A percentile compares a stretch with the other conserved stretches of the same genome.
phyloP scores from a whole-genome alignment of 2,888 invertebrate genomes.

The Apoderus coryli region DNA sequence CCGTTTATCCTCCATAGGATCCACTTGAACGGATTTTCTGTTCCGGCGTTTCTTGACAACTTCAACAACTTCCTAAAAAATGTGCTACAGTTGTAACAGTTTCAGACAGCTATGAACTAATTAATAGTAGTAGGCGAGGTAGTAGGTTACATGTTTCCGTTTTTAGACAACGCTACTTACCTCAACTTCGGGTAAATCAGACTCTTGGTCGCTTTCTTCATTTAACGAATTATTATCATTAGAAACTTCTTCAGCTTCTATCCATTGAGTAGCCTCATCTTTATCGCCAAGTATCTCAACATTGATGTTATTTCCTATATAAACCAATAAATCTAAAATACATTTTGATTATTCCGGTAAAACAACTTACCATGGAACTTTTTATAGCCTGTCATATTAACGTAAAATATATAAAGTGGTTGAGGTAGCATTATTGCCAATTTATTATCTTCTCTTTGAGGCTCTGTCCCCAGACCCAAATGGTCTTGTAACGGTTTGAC shows the following conservation, averaged over 20 bases:
- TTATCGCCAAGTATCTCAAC: slow-evolving; percentile 49
- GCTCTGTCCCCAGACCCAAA: slow-evolving; percentile 65
- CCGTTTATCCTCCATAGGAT: slow-evolving; percentile 53
- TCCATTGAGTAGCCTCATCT: slow-evolving; percentile 48
- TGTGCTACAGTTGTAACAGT: too few species aligned
- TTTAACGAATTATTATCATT: slow-evolving; percentile 39
- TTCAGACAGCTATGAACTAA: too few species aligned
- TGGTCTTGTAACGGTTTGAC: slow-evolving; percentile 85
- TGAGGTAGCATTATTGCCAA: slow-evolving; percentile 62
- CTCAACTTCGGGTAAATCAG: slow-evolving; percentile 25
- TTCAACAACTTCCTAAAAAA: slow-evolving; percentile 24
- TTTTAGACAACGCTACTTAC: too few species aligned
- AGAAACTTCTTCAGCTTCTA: slow-evolving; percentile 36
- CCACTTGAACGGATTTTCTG: slow-evolving; percentile 41
- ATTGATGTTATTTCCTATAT: slow-evolving; percentile 31
- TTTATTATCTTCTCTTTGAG: slow-evolving; percentile 61
- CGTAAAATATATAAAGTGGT: slow-evolving; percentile 74
- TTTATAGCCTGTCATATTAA: slow-evolving; percentile 68
- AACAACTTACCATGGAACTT: slow-evolving; percentile 56
- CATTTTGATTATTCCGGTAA: slow-evolving; percentile 4
- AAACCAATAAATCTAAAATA: slow-evolving; percentile 7
- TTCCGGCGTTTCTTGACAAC: slow-evolving; percentile 50
- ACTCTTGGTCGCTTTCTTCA: slow-evolving; percentile 28
- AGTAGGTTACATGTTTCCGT: too few species aligned
- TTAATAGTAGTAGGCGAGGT: too few species aligned